Conservation (phyloP, 2,888 invertebrate genomes). For the Miltochrista miniata region DNA sequence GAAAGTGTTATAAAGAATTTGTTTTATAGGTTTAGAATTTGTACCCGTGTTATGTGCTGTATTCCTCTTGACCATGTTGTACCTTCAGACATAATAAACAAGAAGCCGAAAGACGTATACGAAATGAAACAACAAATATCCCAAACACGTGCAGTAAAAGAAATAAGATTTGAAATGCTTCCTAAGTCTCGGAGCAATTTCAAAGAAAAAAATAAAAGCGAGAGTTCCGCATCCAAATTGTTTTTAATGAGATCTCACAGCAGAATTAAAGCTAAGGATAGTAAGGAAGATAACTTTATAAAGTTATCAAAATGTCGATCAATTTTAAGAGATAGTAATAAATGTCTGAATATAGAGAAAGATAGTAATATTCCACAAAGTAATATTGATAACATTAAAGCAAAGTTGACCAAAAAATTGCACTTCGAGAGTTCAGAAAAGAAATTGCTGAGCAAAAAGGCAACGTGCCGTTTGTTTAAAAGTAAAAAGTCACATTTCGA, state of each 20-base stretch:
- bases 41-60: constrained; percentile 21
- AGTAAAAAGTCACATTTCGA: not conserved
- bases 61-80: constrained; percentile 27
- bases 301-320: not conserved
- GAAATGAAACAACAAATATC: not conserved
- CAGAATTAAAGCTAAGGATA: not conserved
- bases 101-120: not conserved
- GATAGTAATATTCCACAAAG: not conserved
- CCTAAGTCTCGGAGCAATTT: not conserved
- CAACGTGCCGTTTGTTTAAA: not conserved
- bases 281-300: not conserved
- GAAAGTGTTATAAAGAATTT: constrained; percentile 4
- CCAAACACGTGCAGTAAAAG: not conserved
- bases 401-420: not conserved
- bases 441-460: constrained; percentile 1
- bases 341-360: not conserved
- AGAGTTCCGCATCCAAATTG: not conserved
- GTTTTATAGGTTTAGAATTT: constrained; percentile 13
- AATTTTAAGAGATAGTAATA: not conserved
- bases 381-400: too few species aligned
- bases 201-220: not conserved
- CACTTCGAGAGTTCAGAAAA: constrained; percentile 4
- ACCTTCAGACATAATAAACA: constrained; percentile 4
- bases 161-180: not conserved
- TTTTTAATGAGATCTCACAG: not conserved